Base-by-base conservation (phyloP, 2,888 invertebrate genomes). In the Linyphia triangularis region DNA sequence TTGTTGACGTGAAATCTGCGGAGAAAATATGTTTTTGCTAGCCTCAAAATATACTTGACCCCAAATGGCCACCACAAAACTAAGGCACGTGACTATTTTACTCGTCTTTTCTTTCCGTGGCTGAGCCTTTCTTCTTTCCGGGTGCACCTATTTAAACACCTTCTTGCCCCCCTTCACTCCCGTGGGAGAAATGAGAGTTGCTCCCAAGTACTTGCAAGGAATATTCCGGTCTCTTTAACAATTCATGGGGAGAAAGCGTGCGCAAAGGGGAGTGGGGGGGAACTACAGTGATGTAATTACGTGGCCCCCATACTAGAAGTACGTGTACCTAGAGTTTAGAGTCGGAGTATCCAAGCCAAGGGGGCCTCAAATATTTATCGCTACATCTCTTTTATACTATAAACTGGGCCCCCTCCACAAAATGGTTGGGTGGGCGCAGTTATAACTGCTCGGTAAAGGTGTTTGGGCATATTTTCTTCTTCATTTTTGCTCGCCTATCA, bases 341-440 rank as follows among this genome's bases (percentile, higher is more conserved):
- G 70, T 85, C 72, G 85, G 78, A 78, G 70, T 85, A 85, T 85
- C 75, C 78, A 51, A 78, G 85, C 16, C 70, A 78, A 72, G 70
- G 85, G 69, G 78, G 85, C 77, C 40, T 85, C 78, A 85, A 85
- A 85, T 85, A 85, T 85, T 85, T 85, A 85, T 85, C 85, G 72
- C 78, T 79, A 78, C 85, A 75, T 79, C 85, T 85, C 85, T 85
- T 85, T 85, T 79, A 85, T 85, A 85, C 78, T 85, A 85, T 85
- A 85, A 85, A 85, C 85, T 79, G 78, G 70, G 43, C 70, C 78
- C 77, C 69, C 61, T 28, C 67, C 61, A 19, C 28, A 63, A 75
- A 77, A 63, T 40, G 78, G 59, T 77, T 28, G 72, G 72, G 78
- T 43, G 61, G 85, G 63, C 30, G 70, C 78, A 72, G 85, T 85